A percentile compares a stretch with the other conserved stretches of the same genome.
Evolutionary conservation across 2,888 invertebrate genomes (phyloP).

Genomic region (Syritta pipiens): DNA sequence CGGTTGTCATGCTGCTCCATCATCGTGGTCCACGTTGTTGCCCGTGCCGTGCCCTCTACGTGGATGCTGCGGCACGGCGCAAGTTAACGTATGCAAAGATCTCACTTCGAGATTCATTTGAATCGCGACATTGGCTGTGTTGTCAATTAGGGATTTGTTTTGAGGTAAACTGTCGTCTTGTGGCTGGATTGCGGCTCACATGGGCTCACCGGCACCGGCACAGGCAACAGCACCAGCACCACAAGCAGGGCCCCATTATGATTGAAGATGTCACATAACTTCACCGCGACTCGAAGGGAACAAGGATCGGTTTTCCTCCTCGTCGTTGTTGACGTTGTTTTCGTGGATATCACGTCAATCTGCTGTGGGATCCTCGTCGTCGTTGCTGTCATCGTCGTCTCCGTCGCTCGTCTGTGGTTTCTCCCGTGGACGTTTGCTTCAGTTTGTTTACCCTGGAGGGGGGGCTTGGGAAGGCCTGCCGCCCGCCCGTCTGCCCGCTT

Average conservation of each 20-base stretch:
- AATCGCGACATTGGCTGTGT: constrained; percentile 67
- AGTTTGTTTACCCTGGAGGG: constrained; percentile 45
- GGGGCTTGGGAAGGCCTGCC: too few relatives aligned
- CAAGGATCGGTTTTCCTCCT: constrained; percentile 62
- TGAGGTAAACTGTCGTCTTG: constrained; percentile 66
- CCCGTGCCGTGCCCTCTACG: constrained; percentile 47
- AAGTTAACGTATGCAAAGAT: constrained; percentile 66
- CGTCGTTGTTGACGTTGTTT: constrained; percentile 64
- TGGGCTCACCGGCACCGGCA: background rate
- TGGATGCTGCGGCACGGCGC: too few relatives aligned
- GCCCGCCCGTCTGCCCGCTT: too few relatives aligned
- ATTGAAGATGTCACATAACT: constrained; percentile 69
- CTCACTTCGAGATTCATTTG: constrained; percentile 64
- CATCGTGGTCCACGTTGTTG: background rate
- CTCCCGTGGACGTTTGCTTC: constrained; percentile 52
- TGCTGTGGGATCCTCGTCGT: constrained; percentile 60
- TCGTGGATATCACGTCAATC: constrained; percentile 69
- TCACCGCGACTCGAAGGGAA: constrained; percentile 41
- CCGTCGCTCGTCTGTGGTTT: constrained; percentile 53
- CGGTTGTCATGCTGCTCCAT: constrained; percentile 38
- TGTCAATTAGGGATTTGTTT: constrained; percentile 70
- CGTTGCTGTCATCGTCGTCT: constrained; percentile 24
- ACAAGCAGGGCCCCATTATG: constrained; percentile 56
- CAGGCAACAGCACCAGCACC: too few relatives aligned
- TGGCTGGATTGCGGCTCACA: constrained; percentile 44